Evolutionary conservation across 2,888 invertebrate species (phyloP).

Genomic region (Drosophila mayaguana): DNA sequence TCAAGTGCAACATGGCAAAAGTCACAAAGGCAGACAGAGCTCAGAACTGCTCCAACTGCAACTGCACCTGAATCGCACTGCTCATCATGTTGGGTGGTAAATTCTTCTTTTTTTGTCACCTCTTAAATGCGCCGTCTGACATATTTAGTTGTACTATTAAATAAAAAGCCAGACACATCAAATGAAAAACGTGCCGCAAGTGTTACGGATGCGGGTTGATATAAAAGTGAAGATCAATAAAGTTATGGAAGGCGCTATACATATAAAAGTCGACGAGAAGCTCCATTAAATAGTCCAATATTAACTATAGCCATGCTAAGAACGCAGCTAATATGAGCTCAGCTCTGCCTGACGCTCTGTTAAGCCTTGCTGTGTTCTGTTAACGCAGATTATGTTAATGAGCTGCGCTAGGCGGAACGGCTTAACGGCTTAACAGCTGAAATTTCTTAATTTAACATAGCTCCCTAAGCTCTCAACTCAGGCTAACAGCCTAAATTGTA

Average conservation of each 20-base stretch:
- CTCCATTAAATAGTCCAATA: too few species aligned
- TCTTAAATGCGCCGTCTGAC: slow-evolving; percentile 41
- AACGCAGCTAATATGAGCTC: too few species aligned
- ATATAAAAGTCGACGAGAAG: too few species aligned
- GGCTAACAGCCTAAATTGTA: too few species aligned
- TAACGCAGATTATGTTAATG: too few species aligned
- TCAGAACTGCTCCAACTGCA: slow-evolving; percentile 16
- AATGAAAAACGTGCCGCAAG: not conserved
- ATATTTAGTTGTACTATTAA: slow-evolving; percentile 51
- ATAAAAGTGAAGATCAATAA: not conserved
- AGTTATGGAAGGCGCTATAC: not conserved
- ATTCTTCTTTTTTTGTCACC: slow-evolving; percentile 44
- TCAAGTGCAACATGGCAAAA: slow-evolving; percentile 20
- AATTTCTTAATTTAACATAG: too few species aligned
- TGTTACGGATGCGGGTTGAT: not conserved
- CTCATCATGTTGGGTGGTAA: slow-evolving; percentile 42
- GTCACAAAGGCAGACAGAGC: slow-evolving; percentile 46
- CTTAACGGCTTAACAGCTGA: too few species aligned
- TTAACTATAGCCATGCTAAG: too few species aligned
- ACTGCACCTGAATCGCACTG: slow-evolving; percentile 25
- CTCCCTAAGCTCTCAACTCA: too few species aligned
- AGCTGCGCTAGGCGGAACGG: too few species aligned
- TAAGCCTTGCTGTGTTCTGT: too few species aligned
- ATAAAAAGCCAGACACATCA: slow-evolving; percentile 26
- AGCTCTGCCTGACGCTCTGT: too few species aligned